A percentile compares a stretch with the other conserved stretches of the same genome.
phyloP scores from a whole-genome alignment of 2,797 vertebrate genomes.

The Perdix hodgsoniae region DNA sequence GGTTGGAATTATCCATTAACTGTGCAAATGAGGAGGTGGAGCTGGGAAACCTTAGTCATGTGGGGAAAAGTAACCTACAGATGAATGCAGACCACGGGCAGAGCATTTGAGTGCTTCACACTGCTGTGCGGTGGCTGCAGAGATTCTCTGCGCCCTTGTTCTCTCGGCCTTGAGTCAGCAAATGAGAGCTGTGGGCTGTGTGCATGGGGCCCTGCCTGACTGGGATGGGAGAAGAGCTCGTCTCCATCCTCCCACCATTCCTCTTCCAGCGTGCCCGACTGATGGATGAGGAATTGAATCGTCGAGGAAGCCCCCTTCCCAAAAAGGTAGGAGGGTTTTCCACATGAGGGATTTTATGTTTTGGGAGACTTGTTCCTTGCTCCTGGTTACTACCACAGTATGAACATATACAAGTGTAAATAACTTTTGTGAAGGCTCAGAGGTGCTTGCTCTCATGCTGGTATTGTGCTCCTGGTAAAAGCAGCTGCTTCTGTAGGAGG shows the following conservation, averaged over 20 bases:
- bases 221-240: neutral
- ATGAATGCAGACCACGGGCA: neutral
- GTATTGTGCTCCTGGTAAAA: neutral
- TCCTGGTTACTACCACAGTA: neutral
- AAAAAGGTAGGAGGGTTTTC: constrained; percentile 87
- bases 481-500: neutral
- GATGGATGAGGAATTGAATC: constrained; percentile 87
- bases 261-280: constrained; percentile 84
- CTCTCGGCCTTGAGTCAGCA: too few species aligned
- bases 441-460: accelerated
- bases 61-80: neutral
- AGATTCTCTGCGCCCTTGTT: accelerated
- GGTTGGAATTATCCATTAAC: accelerated
- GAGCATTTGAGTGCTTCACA: neutral
- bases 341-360: neutral
- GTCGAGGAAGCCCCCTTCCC: constrained; percentile 88
- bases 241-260: neutral
- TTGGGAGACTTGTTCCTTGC: accelerated
- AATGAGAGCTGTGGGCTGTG: accelerated
- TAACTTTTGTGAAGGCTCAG: accelerated
- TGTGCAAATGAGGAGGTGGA: neutral
- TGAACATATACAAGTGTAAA: accelerated
- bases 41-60: neutral
- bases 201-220: accelerated
- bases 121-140: accelerated